Conservation (phyloP, 37 sponge, comb jelly and placozoan species). For the Bolinopsis microptera region DNA sequence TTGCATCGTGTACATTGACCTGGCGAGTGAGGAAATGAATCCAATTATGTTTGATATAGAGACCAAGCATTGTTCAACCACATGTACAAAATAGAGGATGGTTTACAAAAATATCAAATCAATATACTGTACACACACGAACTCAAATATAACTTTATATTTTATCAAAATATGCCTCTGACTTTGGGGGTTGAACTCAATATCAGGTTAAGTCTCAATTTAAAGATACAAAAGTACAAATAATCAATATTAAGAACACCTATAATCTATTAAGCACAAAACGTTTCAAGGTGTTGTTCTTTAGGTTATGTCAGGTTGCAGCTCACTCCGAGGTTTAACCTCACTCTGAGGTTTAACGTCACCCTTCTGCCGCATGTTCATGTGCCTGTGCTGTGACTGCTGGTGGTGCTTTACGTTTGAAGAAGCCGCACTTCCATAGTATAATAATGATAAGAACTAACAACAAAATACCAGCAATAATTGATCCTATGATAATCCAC, state of each 20-base stretch:
- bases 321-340: no score
- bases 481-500: conserved; percentile 29
- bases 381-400: not conserved
- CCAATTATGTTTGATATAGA: not conserved
- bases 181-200: not conserved
- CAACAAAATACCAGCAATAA: conserved; percentile 4
- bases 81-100: no score
- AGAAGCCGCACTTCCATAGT: conserved; percentile 24
- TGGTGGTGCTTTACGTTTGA: conserved; percentile 15
- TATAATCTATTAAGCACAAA: not conserved
- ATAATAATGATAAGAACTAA: conserved; percentile 2
- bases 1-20: not conserved
- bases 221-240: not conserved
- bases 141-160: not conserved
- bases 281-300: no score
- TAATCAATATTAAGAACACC: not conserved
- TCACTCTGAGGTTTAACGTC: not conserved
- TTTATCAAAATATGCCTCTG: not conserved
- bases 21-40: not conserved
- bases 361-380: not conserved
- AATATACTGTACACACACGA: not conserved
- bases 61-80: no score
- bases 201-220: not conserved
- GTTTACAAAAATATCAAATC: not conserved
- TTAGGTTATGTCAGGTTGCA: no score